Evolutionary conservation across 2,888 invertebrate species (phyloP).

Genomic region (Pelosia muscerda): DNA sequence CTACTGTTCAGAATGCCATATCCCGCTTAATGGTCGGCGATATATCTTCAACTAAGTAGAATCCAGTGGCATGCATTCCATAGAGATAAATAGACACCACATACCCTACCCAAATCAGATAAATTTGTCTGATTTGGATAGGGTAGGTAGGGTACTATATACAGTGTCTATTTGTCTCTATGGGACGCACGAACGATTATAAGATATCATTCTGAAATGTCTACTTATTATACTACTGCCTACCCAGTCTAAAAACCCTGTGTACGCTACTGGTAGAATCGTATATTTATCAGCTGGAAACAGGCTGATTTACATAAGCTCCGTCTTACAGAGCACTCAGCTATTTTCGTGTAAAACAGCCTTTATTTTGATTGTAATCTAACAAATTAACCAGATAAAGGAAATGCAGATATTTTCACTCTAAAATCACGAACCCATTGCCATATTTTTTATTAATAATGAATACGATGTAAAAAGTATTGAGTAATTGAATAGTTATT

Average conservation of each 20-base stretch:
- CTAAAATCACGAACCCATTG: constrained; percentile 27
- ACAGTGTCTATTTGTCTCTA: too few species aligned
- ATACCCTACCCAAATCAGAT: too few species aligned
- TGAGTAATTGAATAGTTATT: constrained; percentile 23
- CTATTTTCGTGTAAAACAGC: neutral
- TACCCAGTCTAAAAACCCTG: too few species aligned
- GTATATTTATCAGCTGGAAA: constrained; percentile 24
- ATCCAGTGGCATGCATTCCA: too few species aligned
- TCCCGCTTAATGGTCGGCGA: constrained; percentile 17
- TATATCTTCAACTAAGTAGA: constrained; percentile 24
- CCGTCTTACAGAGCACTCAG: neutral
- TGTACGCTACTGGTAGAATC: too few species aligned
- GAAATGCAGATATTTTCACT: constrained; percentile 17
- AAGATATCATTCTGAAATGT: too few species aligned
- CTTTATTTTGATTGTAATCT: neutral
- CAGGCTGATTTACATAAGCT: neutral
- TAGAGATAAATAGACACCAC: too few species aligned
- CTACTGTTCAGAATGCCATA: constrained; percentile 15
- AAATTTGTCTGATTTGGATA: too few species aligned
- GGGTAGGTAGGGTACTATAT: too few species aligned
- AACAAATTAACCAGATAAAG: constrained; percentile 16
- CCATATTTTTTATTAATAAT: constrained; percentile 37
- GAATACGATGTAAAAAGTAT: constrained; percentile 22
- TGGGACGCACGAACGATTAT: too few species aligned
- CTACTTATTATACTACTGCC: too few species aligned